phyloP scores from a whole-genome alignment of 1,140 invertebrate species.

The Brachionus paranguensis region DNA sequence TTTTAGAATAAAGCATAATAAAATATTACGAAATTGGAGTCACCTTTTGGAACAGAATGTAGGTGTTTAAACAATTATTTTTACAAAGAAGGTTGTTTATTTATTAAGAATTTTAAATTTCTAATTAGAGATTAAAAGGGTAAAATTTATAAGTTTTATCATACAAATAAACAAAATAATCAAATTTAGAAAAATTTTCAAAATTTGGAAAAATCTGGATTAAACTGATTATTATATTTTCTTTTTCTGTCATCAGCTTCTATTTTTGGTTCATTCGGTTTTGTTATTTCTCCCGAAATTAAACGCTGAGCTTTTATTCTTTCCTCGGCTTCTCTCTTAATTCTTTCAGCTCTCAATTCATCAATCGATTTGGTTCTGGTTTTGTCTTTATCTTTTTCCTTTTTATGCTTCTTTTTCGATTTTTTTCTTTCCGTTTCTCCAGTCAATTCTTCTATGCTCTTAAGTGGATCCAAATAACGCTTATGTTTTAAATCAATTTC shows the following conservation, averaged over 20 bases:
- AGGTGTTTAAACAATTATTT: no score
- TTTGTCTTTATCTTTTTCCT: conserved; percentile 38
- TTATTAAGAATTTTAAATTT: no score
- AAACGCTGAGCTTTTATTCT: conserved; percentile 11
- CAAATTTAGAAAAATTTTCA: neutral
- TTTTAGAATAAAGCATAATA: no score
- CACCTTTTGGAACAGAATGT: no score
- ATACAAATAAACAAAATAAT: no score
- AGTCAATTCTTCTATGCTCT: conserved; percentile 63
- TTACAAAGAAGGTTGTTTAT: no score
- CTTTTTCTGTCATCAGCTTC: conserved; percentile 58
- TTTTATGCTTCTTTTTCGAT: conserved; percentile 47
- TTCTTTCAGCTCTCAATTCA: conserved; percentile 67
- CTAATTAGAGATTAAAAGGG: no score
- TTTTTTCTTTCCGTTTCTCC: conserved; percentile 41
- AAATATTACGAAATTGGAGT: no score
- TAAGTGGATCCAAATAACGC: conserved; percentile 64
- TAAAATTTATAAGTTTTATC: no score
- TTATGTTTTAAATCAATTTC: conserved; percentile 42
- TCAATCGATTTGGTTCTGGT: conserved; percentile 59
- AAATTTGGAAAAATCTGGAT: conserved; percentile 36
- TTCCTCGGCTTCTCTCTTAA: conserved; percentile 41
- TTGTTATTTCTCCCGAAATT: conserved; percentile 42
- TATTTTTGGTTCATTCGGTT: conserved; percentile 43
- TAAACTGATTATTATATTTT: conserved; percentile 76